phyloP scores from a whole-genome alignment of 2,113 vertebrate genomes.

The Archilochus colubris region DNA sequence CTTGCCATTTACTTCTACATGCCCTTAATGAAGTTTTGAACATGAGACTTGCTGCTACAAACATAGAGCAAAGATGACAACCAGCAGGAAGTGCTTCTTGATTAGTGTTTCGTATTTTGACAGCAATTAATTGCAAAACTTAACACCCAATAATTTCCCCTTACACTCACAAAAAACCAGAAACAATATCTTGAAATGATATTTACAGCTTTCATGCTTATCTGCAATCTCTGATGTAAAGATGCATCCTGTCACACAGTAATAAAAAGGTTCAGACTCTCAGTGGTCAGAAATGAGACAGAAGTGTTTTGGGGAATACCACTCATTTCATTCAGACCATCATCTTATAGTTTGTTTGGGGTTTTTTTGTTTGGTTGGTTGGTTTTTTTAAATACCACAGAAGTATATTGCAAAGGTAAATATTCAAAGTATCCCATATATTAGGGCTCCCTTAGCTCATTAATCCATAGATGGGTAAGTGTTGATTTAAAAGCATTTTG shows the following conservation, averaged over 20 bases:
- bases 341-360: neutral
- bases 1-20: neutral
- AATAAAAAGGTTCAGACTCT: neutral
- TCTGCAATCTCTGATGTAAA: neutral
- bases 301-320: neutral
- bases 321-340: neutral
- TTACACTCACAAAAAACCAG: neutral
- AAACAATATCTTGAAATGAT: neutral
- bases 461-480: neutral
- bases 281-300: fast-evolving
- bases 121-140: neutral
- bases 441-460: neutral
- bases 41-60: neutral
- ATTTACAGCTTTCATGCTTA: neutral
- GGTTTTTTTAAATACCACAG: neutral
- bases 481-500: neutral
- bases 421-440: neutral
- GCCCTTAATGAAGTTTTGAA: neutral
- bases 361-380: no score
- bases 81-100: neutral
- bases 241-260: neutral
- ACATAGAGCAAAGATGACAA: neutral
- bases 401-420: neutral
- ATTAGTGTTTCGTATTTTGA: neutral
- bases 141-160: neutral